phyloP scores from a whole-genome alignment of 2,888 invertebrate species.

The Epinotia bilunana region DNA sequence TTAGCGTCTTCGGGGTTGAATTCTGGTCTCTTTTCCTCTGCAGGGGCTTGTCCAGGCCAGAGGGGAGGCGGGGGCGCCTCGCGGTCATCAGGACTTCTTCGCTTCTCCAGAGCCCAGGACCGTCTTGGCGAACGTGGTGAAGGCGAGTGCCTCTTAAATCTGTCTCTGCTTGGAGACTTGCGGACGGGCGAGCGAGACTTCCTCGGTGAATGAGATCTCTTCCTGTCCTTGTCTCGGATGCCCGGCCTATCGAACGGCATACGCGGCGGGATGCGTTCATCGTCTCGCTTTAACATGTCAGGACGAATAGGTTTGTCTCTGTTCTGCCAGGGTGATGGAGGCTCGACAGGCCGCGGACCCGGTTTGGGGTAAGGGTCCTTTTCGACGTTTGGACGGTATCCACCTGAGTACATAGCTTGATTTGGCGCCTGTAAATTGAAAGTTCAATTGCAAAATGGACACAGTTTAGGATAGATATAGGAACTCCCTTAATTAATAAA shows the following conservation, averaged over 20 bases:
- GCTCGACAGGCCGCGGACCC: slow-evolving; percentile 52
- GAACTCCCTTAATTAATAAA: neutral
- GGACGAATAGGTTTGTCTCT: slow-evolving; percentile 53
- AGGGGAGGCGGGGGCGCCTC: slow-evolving; percentile 72
- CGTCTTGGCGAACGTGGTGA: slow-evolving; percentile 73
- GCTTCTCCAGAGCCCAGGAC: slow-evolving; percentile 77
- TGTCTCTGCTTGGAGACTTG: slow-evolving; percentile 67
- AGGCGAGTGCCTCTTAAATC: slow-evolving; percentile 68
- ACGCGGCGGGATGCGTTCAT: slow-evolving; percentile 58
- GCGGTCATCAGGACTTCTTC: slow-evolving; percentile 63
- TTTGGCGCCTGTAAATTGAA: slow-evolving; percentile 79
- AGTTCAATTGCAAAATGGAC: slow-evolving; percentile 68
- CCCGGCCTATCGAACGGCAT: slow-evolving; percentile 51
- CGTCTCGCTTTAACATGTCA: slow-evolving; percentile 56
- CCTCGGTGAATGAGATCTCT: slow-evolving; percentile 53
- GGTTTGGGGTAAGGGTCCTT: slow-evolving; percentile 58
- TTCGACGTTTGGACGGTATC: slow-evolving; percentile 65
- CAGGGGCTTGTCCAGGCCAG: slow-evolving; percentile 66
- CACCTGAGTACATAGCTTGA: slow-evolving; percentile 76
- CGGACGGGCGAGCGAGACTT: slow-evolving; percentile 67
- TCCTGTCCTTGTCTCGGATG: slow-evolving; percentile 46
- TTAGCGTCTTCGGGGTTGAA: slow-evolving; percentile 44
- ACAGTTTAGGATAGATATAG: slow-evolving; percentile 1
- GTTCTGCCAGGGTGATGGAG: slow-evolving; percentile 62
- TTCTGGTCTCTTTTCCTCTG: slow-evolving; percentile 49